These are phyloP conservation scores for Melinopterus prodromus DNA, from an alignment of 2,888 invertebrate species.

Conservation along the genomic window DNA sequence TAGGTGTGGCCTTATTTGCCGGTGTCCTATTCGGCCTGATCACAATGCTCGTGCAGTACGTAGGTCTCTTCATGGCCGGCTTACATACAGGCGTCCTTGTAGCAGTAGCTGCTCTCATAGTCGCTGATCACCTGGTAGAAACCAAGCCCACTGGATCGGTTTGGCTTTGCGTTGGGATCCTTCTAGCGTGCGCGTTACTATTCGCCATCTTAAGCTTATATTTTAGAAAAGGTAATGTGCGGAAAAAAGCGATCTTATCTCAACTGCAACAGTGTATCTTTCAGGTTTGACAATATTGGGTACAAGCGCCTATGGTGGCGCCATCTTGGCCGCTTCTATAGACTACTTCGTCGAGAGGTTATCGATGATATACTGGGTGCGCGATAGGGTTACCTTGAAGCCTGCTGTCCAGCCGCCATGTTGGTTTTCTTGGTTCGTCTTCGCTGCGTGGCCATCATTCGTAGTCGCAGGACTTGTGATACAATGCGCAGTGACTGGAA, in stretches of 20 bases:
- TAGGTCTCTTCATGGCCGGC: conserved; percentile 83
- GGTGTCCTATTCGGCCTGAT: conserved; percentile 81
- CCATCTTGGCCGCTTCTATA: conserved; percentile 72
- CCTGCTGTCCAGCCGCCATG: conserved; percentile 68
- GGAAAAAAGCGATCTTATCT: background rate
- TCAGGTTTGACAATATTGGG: conserved; percentile 76
- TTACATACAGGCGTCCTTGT: conserved; percentile 77
- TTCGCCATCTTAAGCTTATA: conserved; percentile 77
- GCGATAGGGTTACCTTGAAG: conserved; percentile 71
- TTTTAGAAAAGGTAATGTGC: conserved; percentile 75
- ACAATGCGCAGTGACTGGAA: conserved; percentile 75
- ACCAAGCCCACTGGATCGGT: conserved; percentile 62
- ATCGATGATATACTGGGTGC: conserved; percentile 75
- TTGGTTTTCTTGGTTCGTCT: conserved; percentile 77
- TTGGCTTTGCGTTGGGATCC: conserved; percentile 75
- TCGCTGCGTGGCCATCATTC: conserved; percentile 77
- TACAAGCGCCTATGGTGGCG: conserved; percentile 79
- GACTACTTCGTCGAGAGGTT: conserved; percentile 81
- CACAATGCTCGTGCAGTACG: conserved; percentile 83
- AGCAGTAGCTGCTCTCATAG: conserved; percentile 67
- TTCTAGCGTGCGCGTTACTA: conserved; percentile 73
- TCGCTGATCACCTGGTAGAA: conserved; percentile 69
- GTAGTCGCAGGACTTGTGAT: conserved; percentile 72
- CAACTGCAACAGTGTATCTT: background rate
- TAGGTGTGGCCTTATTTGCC: conserved; percentile 76